Evolutionary conservation across 2,888 invertebrate species (phyloP).

Genomic region (Coelogynopora nodosa): DNA sequence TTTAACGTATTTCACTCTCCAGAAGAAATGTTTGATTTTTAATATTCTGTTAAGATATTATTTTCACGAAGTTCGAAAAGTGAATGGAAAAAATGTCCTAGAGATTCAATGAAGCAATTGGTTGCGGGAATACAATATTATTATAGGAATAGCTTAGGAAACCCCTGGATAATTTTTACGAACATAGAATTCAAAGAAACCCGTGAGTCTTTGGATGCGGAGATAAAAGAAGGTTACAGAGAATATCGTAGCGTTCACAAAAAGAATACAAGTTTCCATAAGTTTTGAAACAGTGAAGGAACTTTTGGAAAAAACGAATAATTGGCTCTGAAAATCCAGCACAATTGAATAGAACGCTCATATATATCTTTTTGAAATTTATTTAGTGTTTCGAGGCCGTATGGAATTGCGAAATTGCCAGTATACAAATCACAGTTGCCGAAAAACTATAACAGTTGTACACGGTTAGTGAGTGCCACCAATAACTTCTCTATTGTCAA

Average conservation of each 20-base stretch:
- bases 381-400: slow-evolving; percentile 14
- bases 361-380: background rate
- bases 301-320: background rate
- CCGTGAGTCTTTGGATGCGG: background rate
- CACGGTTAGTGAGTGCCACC: slow-evolving; percentile 14
- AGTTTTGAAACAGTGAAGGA: slow-evolving; percentile 4
- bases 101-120: background rate
- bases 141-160: background rate
- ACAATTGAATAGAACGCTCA: slow-evolving; percentile 27
- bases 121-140: slow-evolving; percentile 3
- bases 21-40: background rate
- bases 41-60: background rate
- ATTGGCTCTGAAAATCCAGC: slow-evolving; percentile 8
- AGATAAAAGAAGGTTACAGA: background rate
- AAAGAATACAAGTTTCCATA: slow-evolving; percentile 11
- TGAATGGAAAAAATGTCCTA: slow-evolving; percentile 8
- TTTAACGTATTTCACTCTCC: background rate
- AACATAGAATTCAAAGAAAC: slow-evolving; percentile 16
- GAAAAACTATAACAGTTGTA: background rate
- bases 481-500: slow-evolving; percentile 23
- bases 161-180: background rate
- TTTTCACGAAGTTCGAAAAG: slow-evolving; percentile 24
- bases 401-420: slow-evolving; percentile 26
- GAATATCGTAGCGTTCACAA: background rate
- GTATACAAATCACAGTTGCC: background rate